Evolutionary conservation across 2,888 invertebrate genomes (phyloP).

Genomic region (Nebria salina): DNA sequence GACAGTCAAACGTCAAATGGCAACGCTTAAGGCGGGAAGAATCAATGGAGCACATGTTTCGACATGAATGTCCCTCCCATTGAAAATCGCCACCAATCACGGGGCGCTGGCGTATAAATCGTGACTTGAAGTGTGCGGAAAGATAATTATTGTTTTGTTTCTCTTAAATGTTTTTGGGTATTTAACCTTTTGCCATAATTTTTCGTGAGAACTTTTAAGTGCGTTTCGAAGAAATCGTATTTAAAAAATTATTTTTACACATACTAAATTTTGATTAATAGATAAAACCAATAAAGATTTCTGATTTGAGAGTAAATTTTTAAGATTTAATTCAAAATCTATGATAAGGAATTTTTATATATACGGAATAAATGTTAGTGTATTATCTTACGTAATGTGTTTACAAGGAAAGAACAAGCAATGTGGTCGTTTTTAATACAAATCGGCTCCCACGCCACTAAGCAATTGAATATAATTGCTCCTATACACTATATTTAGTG

Average conservation of each 20-base stretch:
- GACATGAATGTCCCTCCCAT: not conserved
- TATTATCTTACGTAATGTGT: not conserved
- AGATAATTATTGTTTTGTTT: slow-evolving; percentile 12
- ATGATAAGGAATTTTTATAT: no score
- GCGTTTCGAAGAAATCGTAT: not conserved
- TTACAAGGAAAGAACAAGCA: not conserved
- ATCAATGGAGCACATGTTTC: slow-evolving; percentile 4
- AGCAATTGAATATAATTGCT: not conserved
- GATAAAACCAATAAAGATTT: no score
- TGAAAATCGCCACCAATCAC: not conserved
- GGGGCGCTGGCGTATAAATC: not conserved
- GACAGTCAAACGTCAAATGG: slow-evolving; percentile 26
- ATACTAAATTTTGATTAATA: no score
- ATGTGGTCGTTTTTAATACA: not conserved
- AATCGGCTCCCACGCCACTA: not conserved
- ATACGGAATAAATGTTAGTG: not conserved
- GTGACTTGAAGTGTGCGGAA: slow-evolving; percentile 16
- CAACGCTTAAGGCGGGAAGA: slow-evolving; percentile 20
- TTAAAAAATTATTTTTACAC: not conserved
- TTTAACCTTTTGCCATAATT: slow-evolving; percentile 25
- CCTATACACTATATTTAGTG: not conserved
- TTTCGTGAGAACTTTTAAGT: slow-evolving; percentile 12
- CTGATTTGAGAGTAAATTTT: no score
- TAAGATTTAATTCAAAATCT: no score
- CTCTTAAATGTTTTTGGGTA: slow-evolving; percentile 4